Conservation (phyloP, 2,113 vertebrate genomes). For the Gallinago media region DNA sequence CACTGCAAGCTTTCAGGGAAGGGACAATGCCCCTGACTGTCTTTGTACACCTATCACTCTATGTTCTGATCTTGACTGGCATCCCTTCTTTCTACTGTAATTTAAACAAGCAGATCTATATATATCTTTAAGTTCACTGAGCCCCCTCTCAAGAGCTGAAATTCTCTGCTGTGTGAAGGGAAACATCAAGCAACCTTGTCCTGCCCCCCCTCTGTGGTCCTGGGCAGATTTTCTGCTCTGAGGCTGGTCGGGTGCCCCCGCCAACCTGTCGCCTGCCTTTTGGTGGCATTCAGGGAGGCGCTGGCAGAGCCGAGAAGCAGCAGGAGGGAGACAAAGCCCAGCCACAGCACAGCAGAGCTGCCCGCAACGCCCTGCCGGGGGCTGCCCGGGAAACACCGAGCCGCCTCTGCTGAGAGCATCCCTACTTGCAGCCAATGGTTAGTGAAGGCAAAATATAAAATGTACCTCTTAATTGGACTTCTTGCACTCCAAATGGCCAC, state of each 20-base stretch:
- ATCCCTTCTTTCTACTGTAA: not conserved
- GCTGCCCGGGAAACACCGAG: not conserved
- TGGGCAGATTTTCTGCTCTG: not conserved
- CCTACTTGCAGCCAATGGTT: not conserved
- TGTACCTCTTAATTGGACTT: not conserved
- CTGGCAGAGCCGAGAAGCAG: not conserved
- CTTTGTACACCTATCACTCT: not conserved
- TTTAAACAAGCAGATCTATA: not conserved
- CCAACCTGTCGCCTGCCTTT: not conserved
- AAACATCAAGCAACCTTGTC: not conserved
- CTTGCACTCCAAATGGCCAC: not conserved
- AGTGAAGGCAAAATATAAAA: not conserved
- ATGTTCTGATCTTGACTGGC: not conserved
- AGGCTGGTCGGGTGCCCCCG: not conserved
- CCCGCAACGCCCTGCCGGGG: not conserved
- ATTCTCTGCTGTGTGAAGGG: not conserved
- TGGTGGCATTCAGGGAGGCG: accelerated
- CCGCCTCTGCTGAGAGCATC: not conserved
- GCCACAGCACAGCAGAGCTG: not conserved
- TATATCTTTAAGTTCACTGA: not conserved
- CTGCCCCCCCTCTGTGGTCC: not conserved
- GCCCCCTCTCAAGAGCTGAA: accelerated
- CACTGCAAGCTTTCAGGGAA: not conserved
- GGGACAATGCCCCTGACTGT: not conserved
- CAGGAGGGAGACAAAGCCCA: not conserved